A percentile compares a stretch with the other conserved stretches of the same genome.
These are phyloP conservation scores for Leptinotarsa texana DNA, from an alignment of 1,140 invertebrate species.

Conservation along the genomic window DNA sequence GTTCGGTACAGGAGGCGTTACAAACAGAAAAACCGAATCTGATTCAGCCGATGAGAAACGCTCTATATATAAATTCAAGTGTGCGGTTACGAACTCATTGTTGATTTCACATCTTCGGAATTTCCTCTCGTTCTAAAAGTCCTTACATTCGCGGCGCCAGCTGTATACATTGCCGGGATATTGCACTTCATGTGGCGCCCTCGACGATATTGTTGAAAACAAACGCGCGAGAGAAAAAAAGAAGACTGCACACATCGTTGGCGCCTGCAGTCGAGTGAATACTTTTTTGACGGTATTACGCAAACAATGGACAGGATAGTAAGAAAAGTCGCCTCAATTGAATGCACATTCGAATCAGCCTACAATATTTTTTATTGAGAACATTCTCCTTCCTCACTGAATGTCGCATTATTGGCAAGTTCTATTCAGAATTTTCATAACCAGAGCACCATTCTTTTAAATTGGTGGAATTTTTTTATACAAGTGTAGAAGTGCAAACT, in stretches of 20 bases:
- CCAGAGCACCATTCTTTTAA: too few relatives aligned
- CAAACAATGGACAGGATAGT: too few relatives aligned
- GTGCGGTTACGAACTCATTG: not conserved
- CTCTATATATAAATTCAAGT: conserved; percentile 3
- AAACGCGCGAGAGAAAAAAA: not conserved
- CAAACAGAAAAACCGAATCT: not conserved
- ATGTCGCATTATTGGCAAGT: too few relatives aligned
- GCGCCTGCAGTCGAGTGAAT: not conserved
- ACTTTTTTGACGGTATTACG: not conserved
- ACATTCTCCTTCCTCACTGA: too few relatives aligned
- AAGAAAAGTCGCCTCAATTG: too few relatives aligned
- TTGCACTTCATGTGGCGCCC: conserved; percentile 4
- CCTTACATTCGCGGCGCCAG: not conserved
- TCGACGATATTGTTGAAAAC: not conserved
- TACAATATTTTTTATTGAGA: too few relatives aligned
- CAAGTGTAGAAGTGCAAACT: too few relatives aligned
- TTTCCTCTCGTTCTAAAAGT: conserved; percentile 1
- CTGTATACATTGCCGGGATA: not conserved
- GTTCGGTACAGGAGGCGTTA: too few relatives aligned
- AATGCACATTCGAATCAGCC: too few relatives aligned
- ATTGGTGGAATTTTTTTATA: too few relatives aligned
- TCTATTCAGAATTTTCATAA: too few relatives aligned
- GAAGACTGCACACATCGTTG: not conserved
- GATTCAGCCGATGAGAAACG: not conserved
- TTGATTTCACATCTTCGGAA: conserved; percentile 3